Percentiles rank a stretch among this genome's conserved stretches.
Evolutionary conservation across 2,888 invertebrate species (phyloP).

Genomic region (Dascillus cervinus): DNA sequence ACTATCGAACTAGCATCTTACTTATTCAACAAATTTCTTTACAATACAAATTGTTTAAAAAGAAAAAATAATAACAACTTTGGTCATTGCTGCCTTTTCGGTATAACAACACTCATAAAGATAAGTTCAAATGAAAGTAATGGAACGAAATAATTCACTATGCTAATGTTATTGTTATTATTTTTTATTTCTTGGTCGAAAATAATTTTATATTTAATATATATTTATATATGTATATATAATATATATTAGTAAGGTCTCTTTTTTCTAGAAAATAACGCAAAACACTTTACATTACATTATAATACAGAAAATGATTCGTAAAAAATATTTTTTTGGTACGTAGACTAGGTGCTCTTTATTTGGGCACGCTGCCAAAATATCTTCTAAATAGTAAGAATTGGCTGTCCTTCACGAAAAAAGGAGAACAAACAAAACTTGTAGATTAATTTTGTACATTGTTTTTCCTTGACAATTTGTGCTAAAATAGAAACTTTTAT

Average conservation of each 20-base stretch:
- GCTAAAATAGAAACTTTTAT: slow-evolving; percentile 21
- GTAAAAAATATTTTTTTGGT: slow-evolving; percentile 32
- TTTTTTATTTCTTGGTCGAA: slow-evolving; percentile 21
- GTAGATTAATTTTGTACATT: slow-evolving; percentile 20
- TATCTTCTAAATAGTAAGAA: slow-evolving; percentile 23
- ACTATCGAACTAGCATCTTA: no score
- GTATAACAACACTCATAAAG: slow-evolving; percentile 3
- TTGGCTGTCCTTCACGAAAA: slow-evolving; percentile 24
- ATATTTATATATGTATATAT: no score
- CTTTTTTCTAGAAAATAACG: no score
- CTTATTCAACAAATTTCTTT: no score
- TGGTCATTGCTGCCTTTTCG: slow-evolving; percentile 14
- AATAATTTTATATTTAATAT: no score
- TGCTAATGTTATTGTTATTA: slow-evolving; percentile 17
- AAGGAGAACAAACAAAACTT: no score
- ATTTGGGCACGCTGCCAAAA: slow-evolving; percentile 29
- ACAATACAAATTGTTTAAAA: no score
- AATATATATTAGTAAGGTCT: no score
- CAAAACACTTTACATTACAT: slow-evolving; percentile 21
- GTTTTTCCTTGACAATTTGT: slow-evolving; percentile 28
- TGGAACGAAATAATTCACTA: slow-evolving; percentile 6
- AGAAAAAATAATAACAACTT: slow-evolving; percentile 31
- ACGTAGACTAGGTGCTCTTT: slow-evolving; percentile 32
- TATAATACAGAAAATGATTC: slow-evolving; percentile 32
- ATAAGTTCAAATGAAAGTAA: slow-evolving; percentile 5